phyloP scores from a whole-genome alignment of 1,140 invertebrate species.

The Caenorhabditis latens region DNA sequence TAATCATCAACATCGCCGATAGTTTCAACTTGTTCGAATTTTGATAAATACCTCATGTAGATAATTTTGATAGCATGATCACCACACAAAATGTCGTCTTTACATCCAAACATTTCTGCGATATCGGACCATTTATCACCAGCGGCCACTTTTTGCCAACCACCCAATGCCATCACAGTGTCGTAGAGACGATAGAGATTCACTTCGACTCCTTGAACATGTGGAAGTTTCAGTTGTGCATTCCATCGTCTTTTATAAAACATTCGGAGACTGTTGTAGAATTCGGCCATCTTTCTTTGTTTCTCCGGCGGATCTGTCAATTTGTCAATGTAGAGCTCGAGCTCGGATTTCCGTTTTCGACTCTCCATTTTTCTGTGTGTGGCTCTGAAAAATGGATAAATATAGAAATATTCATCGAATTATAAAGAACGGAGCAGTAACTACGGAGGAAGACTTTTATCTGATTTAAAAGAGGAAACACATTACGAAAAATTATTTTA shows the following conservation, averaged over 20 bases:
- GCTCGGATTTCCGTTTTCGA: slow-evolving; percentile 61
- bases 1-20: slow-evolving; percentile 71
- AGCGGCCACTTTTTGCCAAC: slow-evolving; percentile 71
- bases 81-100: slow-evolving; percentile 69
- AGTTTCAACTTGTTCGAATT: slow-evolving; percentile 74
- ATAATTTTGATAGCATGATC: slow-evolving; percentile 72
- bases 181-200: slow-evolving; percentile 71
- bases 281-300: slow-evolving; percentile 50
- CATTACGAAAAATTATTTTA: too few relatives aligned
- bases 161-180: slow-evolving; percentile 70
- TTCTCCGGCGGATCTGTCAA: slow-evolving; percentile 62
- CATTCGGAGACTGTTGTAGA: slow-evolving; percentile 50
- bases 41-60: slow-evolving; percentile 75
- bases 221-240: slow-evolving; percentile 67
- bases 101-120: slow-evolving; percentile 62
- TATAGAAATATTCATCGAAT: too few relatives aligned
- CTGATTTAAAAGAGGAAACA: too few relatives aligned
- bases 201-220: slow-evolving; percentile 69
- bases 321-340: slow-evolving; percentile 61
- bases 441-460: too few relatives aligned
- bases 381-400: neutral
- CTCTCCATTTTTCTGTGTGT: slow-evolving; percentile 55
- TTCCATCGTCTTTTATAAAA: slow-evolving; percentile 65
- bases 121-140: slow-evolving; percentile 73
- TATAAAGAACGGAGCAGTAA: too few relatives aligned